Evolutionary conservation across 2,888 invertebrate species (phyloP).

Genomic region (Latrodectus elegans): DNA sequence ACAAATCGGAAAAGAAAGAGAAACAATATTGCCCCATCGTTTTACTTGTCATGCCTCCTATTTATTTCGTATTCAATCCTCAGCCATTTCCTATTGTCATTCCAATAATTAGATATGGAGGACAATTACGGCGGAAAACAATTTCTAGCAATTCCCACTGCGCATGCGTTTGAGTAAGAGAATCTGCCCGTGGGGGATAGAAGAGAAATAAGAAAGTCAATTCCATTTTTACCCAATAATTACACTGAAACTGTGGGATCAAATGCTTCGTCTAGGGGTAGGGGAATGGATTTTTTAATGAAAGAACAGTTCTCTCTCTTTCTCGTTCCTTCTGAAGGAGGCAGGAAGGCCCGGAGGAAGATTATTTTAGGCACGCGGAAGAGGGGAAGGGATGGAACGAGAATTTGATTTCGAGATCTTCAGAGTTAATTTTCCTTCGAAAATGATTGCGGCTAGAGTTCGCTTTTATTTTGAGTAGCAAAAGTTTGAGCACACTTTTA

Average conservation of each 20-base stretch:
- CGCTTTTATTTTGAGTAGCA: background rate
- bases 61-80: conserved; percentile 31
- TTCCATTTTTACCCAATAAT: conserved; percentile 66
- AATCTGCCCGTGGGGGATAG: conserved; percentile 20
- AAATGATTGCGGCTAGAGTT: conserved; percentile 22
- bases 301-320: conserved; percentile 20
- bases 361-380: conserved; percentile 1
- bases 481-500: background rate
- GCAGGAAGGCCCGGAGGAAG: background rate
- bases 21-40: background rate
- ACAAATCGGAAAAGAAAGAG: too few relatives aligned
- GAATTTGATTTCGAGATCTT: conserved; percentile 26
- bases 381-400: background rate
- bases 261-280: background rate
- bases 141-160: conserved; percentile 8
- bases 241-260: conserved; percentile 54
- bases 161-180: background rate
- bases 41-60: background rate
- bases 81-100: conserved; percentile 10
- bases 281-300: conserved; percentile 45
- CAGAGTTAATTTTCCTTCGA: conserved; percentile 15
- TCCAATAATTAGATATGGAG: conserved; percentile 57
- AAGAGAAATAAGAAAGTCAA: conserved; percentile 52
- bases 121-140: conserved; percentile 53
- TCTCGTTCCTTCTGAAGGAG: background rate